Conservation (phyloP, 2,797 vertebrate species). For the Sebastolobus altivelis region DNA sequence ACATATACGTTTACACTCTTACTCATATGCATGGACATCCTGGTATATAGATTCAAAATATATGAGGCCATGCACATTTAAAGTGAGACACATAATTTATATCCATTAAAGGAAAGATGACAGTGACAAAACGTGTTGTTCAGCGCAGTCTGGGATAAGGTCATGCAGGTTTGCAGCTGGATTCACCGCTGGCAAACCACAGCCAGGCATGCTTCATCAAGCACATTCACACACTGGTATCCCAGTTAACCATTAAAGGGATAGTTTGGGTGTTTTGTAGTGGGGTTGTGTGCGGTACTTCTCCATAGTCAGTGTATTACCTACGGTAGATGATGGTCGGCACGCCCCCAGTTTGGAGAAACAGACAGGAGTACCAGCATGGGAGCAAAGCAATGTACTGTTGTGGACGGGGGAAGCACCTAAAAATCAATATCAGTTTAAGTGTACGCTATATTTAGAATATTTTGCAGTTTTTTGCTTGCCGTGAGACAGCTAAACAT, state of each 20-base stretch:
- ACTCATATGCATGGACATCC: constrained; percentile 29
- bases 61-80: constrained; percentile 63
- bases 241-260: constrained; percentile 29
- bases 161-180: constrained; percentile 68
- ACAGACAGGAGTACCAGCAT: background rate
- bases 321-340: background rate
- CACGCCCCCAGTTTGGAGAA: background rate
- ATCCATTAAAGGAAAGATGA: constrained; percentile 39
- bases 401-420: no score
- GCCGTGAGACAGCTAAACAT: no score
- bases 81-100: constrained; percentile 17
- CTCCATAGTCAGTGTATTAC: background rate
- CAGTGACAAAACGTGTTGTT: constrained; percentile 33
- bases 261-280: background rate
- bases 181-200: constrained; percentile 63
- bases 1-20: constrained; percentile 31
- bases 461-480: no score
- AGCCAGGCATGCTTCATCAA: constrained; percentile 69
- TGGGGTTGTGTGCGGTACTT: background rate
- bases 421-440: no score
- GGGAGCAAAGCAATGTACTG: background rate
- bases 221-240: constrained; percentile 46
- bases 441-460: no score
- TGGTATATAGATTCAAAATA: constrained; percentile 32
- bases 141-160: constrained; percentile 43